Conservation (phyloP, 37 sponge, comb jelly and placozoan species). For the Aphrocallistes beatrix region DNA sequence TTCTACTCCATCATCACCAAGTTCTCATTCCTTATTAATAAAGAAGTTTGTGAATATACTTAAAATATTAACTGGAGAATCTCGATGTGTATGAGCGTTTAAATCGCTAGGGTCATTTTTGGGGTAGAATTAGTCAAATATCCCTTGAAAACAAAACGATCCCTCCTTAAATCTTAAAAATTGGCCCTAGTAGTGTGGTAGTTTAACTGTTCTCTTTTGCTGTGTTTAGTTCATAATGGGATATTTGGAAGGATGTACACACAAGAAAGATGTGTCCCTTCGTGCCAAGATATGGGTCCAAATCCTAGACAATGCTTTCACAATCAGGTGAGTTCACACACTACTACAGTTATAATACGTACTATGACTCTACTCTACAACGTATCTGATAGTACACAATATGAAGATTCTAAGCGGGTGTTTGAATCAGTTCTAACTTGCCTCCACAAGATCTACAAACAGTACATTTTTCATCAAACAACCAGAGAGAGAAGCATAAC, state of each 20-base stretch:
- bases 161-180: no score
- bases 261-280: background rate
- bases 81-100: no score
- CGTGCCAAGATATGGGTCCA: background rate
- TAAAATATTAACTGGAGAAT: no score
- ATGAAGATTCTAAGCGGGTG: background rate
- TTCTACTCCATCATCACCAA: constrained; percentile 12
- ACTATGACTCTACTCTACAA: background rate
- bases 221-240: background rate
- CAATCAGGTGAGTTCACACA: no score
- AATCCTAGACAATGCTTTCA: background rate
- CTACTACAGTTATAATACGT: no score
- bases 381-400: background rate
- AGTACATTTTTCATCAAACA: background rate
- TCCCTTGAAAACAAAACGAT: no score
- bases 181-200: no score
- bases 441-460: background rate
- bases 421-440: background rate
- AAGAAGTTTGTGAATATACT: background rate
- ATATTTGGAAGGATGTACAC: background rate
- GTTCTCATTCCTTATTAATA: background rate
- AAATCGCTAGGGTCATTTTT: no score
- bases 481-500: background rate
- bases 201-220: background rate
- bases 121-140: no score